Base-by-base conservation (phyloP, 2,888 invertebrate species). In the Caenorhabditis imperialis region DNA sequence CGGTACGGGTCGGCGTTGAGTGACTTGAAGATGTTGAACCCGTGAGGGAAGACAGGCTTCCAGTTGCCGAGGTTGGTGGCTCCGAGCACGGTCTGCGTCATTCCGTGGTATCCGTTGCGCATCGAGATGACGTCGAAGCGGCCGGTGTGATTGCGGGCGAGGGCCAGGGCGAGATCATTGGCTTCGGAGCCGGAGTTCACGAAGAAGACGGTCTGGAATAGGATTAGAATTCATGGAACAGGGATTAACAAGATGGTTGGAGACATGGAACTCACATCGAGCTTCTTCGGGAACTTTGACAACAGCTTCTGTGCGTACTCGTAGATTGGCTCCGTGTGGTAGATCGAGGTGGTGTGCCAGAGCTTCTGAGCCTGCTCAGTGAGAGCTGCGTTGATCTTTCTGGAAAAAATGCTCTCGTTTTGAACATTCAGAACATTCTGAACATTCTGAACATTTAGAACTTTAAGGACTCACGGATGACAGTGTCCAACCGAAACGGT, bases 141-240 rank as follows among this genome's bases (percentile, higher is more conserved):
- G 5, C 85, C 93, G 0, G 97, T 96, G 88, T 95, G 92, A 0
- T 94, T 89, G 83, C 96, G 92, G 0, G 96, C 93, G 89, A 99
- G 91, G 30, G 95, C 88, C 79, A 94, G 91, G 0, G 98, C 98
- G 67, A 99, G 90, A 88, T 99, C 98, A 87, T 97, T 98, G 0
- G 98, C 97, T 90, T 99, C 98, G 5, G 95, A 94, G 0, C 98
- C 98, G 85, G 96, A 97, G 89, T 98, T 98, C 1, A 95, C 94
- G 84, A 97, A 92, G 88, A 95, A 96, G 2, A 94, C 93, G 25
- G 94, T 93, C 94, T 94, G 88, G 16, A 35, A 16, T 40, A 16
- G 40, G 6, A n/a, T n/a, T n/a, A 14, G 58, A 58, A 25, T 33
- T 42, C 20, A 51, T 27, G 5, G 12, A 4, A 23, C 22, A 33